Conservation (phyloP, 2,113 vertebrate species). For the Rhabdomys dilectus region DNA sequence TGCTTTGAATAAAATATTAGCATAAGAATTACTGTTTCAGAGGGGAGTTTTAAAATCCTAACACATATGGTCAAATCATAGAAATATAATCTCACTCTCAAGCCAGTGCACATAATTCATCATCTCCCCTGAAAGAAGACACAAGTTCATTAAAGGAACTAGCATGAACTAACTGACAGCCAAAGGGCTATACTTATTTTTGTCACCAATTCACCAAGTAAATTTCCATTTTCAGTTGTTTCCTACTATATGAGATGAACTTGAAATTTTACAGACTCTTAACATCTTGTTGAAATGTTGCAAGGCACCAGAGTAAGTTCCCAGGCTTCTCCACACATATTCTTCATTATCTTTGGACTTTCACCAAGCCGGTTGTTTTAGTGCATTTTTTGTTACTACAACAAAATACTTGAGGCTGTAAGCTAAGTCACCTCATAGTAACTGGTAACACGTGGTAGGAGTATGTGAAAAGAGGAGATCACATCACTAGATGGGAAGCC, state of each 20-base stretch:
- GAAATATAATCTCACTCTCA: neutral
- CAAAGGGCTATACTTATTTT: neutral
- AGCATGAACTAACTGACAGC: neutral
- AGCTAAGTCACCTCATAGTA: neutral
- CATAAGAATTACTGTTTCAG: constrained; percentile 16
- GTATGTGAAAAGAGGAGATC: neutral
- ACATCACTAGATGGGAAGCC: neutral
- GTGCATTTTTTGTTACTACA: neutral
- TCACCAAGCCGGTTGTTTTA: neutral
- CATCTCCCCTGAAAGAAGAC: neutral
- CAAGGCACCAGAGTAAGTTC: neutral
- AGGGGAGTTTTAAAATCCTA: constrained; percentile 31
- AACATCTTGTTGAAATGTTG: neutral
- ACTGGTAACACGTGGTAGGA: neutral
- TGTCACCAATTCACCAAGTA: neutral
- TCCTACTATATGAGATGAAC: neutral
- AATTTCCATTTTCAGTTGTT: neutral
- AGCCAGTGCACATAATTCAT: neutral
- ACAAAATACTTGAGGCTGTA: neutral
- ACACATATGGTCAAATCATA: neutral
- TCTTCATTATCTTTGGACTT: neutral
- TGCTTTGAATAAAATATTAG: constrained; percentile 14
- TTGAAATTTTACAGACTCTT: neutral
- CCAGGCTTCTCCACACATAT: neutral
- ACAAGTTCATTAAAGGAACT: neutral